Conservation (phyloP, 2,113 vertebrate species). For the Pterocles gutturalis region DNA sequence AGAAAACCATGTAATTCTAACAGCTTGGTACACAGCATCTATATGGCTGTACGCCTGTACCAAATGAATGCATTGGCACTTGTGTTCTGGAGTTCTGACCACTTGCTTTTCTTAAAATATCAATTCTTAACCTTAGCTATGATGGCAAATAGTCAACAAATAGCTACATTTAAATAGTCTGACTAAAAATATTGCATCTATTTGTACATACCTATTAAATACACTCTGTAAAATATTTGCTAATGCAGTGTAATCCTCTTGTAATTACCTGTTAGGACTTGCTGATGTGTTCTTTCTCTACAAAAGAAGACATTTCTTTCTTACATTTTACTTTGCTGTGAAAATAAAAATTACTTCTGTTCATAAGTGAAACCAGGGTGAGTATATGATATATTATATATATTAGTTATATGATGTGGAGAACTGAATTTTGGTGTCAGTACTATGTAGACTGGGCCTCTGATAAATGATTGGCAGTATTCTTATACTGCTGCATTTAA, state of each 20-base stretch:
- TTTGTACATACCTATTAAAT: not conserved
- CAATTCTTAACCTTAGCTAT: not conserved
- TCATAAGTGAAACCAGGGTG: not conserved
- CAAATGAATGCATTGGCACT: not conserved
- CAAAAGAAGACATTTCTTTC: not conserved
- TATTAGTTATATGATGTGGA: not conserved
- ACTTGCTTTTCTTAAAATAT: not conserved
- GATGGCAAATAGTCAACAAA: not conserved
- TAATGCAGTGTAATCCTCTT: not conserved
- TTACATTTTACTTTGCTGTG: not conserved
- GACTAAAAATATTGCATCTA: not conserved
- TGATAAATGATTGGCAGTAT: not conserved
- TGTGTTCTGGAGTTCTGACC: not conserved
- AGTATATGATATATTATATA: no score
- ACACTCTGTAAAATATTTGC: not conserved
- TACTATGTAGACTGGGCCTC: not conserved
- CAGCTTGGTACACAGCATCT: not conserved
- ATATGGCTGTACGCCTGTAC: not conserved
- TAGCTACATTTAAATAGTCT: not conserved
- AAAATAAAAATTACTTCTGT: not conserved
- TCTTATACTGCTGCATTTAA: not conserved
- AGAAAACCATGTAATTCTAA: not conserved
- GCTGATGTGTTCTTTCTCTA: not conserved
- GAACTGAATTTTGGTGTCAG: not conserved
- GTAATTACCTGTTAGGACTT: not conserved